Conservation (phyloP, 2,888 invertebrate genomes). For the Drosophila greeni region DNA sequence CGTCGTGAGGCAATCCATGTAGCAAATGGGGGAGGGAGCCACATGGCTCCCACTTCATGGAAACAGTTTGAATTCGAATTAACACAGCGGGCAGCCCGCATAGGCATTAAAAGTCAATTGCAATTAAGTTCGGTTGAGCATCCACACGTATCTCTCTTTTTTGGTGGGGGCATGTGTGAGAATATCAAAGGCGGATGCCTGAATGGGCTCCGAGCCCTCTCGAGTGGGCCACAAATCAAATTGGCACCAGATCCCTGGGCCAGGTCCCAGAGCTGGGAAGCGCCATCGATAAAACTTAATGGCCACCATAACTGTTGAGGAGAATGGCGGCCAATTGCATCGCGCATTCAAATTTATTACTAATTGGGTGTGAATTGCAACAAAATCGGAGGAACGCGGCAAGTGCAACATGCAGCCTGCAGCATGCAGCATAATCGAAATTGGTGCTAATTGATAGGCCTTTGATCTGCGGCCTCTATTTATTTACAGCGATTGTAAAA, state of each 20-base stretch:
- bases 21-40: conserved; percentile 30
- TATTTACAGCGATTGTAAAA: conserved; percentile 71
- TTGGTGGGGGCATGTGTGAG: conserved; percentile 56
- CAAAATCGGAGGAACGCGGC: conserved; percentile 22
- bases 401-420: conserved; percentile 39
- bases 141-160: conserved; percentile 8
- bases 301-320: conserved; percentile 74
- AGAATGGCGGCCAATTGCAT: conserved; percentile 54
- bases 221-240: conserved; percentile 74
- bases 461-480: conserved; percentile 75
- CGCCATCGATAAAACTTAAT: conserved; percentile 77
- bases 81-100: conserved; percentile 66
- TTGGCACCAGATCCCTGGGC: conserved; percentile 21
- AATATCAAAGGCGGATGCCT: conserved; percentile 67
- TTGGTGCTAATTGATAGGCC: conserved; percentile 76
- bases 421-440: conserved; percentile 70
- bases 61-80: conserved; percentile 75
- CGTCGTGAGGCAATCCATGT: conserved; percentile 26
- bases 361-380: conserved; percentile 77
- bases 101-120: conserved; percentile 72
- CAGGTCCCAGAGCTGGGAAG: conserved; percentile 35
- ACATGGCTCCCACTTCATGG: conserved; percentile 51
- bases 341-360: conserved; percentile 77
- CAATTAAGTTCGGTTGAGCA: conserved; percentile 65
- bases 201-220: conserved; percentile 47